Percentiles rank a stretch among this genome's conserved stretches.
Conservation (phyloP, 2,113 vertebrate genomes). For the Coracopsis vasa region DNA sequence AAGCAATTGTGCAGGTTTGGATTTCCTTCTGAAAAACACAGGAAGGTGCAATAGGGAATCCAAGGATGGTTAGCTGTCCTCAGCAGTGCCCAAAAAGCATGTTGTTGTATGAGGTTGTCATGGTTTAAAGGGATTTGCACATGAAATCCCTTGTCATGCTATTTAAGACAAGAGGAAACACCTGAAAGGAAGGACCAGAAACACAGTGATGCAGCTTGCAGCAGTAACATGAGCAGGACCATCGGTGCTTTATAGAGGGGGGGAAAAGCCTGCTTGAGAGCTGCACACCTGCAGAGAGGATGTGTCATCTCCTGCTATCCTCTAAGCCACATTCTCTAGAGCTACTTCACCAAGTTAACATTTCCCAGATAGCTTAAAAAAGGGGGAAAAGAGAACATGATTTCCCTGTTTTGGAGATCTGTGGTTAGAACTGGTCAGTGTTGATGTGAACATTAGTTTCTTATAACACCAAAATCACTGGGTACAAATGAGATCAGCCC, state of each 20-base stretch:
- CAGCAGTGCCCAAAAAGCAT: not conserved
- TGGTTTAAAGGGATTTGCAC: not conserved
- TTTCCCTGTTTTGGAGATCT: not conserved
- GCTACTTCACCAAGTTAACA: not conserved
- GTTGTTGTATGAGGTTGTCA: rapidly evolving
- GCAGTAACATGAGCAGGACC: not conserved
- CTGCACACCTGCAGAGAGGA: not conserved
- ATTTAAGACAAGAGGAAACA: not conserved
- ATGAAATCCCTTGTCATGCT: not conserved
- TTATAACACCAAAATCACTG: not conserved
- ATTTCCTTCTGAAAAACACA: not conserved
- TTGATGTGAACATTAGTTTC: rapidly evolving
- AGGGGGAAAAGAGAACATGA: rapidly evolving
- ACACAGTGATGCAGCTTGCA: not conserved
- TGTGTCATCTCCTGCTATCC: not conserved
- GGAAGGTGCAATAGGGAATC: not conserved
- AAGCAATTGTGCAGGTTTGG: not conserved
- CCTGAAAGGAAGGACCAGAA: not conserved
- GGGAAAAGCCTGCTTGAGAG: rapidly evolving
- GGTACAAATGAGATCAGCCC: not conserved
- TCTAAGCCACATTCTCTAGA: not conserved
- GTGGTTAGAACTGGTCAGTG: not conserved
- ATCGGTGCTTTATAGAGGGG: rapidly evolving
- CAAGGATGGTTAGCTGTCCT: not conserved
- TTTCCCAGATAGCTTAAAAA: not conserved